These are phyloP conservation scores for Suncus etruscus DNA, from an alignment of 2,113 vertebrate species.

Conservation along the genomic window DNA sequence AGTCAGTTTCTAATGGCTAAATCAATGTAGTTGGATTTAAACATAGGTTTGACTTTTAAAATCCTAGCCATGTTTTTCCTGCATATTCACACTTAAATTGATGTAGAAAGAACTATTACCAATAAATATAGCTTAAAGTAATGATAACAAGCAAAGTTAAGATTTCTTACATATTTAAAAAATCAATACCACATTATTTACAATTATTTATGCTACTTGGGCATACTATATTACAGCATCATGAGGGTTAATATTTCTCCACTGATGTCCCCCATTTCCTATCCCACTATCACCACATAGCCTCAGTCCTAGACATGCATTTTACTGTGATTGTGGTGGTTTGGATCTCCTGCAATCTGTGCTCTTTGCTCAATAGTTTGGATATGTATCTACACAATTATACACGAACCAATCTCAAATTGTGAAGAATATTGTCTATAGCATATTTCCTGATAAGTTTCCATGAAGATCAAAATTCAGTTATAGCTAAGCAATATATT, in stretches of 20 bases:
- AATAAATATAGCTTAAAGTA: slow-evolving; percentile 18
- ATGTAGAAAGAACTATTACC: neutral
- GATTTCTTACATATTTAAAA: too few species aligned
- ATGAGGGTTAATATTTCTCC: too few species aligned
- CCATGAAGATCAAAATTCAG: neutral
- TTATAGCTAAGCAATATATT: neutral
- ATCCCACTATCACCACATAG: too few species aligned
- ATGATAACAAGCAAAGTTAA: neutral
- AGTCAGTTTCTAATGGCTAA: neutral
- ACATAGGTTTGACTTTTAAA: neutral
- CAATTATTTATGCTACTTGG: too few species aligned
- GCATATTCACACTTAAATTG: neutral
- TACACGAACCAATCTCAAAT: neutral
- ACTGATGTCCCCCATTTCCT: too few species aligned
- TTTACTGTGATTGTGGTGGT: too few species aligned
- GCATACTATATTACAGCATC: too few species aligned
- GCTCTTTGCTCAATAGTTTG: too few species aligned
- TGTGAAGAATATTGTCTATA: neutral
- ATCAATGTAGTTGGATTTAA: neutral
- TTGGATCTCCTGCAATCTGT: too few species aligned
- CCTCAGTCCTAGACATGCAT: too few species aligned
- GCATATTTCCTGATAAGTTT: neutral
- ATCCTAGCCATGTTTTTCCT: neutral
- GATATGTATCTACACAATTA: neutral
- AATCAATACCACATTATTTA: too few species aligned